Percentiles rank a stretch among this genome's conserved stretches.
These are phyloP conservation scores for Hermetia illucens DNA, from an alignment of 1,140 invertebrate species.

Conservation along the genomic window DNA sequence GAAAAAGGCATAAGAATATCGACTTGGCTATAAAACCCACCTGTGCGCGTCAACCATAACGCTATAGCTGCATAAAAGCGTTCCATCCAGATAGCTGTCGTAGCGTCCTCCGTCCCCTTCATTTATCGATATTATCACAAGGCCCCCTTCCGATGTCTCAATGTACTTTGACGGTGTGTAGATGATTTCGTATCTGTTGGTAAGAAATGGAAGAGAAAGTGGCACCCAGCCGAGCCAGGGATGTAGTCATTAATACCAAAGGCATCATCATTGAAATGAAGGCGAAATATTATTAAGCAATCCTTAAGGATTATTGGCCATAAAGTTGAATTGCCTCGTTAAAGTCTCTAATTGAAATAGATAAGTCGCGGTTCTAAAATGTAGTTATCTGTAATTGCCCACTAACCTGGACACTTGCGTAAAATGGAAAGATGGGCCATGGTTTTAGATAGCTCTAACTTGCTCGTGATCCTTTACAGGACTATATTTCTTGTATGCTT, in stretches of 20 bases:
- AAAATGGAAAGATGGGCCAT: too few species aligned
- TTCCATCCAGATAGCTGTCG: slow-evolving; percentile 52
- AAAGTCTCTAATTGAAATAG: not conserved
- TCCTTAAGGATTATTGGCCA: not conserved
- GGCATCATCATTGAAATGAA: too few species aligned
- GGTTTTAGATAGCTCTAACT: too few species aligned
- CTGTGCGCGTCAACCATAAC: slow-evolving; percentile 55
- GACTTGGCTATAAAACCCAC: slow-evolving; percentile 21
- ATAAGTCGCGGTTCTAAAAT: too few species aligned
- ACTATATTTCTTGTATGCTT: too few species aligned
- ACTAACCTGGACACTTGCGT: not conserved
- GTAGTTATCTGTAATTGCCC: not conserved
- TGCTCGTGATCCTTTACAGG: too few species aligned
- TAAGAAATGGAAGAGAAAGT: not conserved
- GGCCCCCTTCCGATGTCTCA: slow-evolving; percentile 51
- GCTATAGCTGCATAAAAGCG: slow-evolving; percentile 52
- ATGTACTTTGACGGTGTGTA: slow-evolving; percentile 52
- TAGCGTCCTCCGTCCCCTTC: slow-evolving; percentile 55
- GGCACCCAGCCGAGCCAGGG: not conserved
- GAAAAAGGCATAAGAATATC: slow-evolving; percentile 2
- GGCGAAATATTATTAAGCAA: too few species aligned
- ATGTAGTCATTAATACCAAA: not conserved
- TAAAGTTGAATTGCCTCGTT: not conserved
- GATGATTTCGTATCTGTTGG: slow-evolving; percentile 24
- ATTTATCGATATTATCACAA: slow-evolving; percentile 54